Percentiles rank a stretch among this genome's conserved stretches.
These are phyloP conservation scores for Drosophila anceps DNA, from an alignment of 2,888 invertebrate species.

Conservation along the genomic window DNA sequence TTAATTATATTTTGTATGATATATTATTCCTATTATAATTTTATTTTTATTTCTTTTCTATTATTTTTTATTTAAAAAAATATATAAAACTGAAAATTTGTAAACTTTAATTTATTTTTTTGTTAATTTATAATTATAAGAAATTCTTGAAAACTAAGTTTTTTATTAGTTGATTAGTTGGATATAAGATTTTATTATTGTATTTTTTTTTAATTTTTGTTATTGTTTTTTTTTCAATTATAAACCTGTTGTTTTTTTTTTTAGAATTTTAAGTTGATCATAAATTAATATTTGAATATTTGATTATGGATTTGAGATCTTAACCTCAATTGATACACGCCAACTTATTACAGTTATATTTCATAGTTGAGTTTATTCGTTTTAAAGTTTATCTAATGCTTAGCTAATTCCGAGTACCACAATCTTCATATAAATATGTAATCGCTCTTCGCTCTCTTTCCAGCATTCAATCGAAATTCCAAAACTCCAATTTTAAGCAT, in stretches of 20 bases:
- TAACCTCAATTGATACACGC: neutral
- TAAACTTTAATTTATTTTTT: too few species aligned
- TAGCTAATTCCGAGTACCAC: neutral
- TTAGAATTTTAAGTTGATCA: neutral
- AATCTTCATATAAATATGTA: neutral
- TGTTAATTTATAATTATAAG: too few species aligned
- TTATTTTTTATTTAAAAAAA: too few species aligned
- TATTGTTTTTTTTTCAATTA: neutral
- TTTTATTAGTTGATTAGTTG: too few species aligned
- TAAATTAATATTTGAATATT: neutral
- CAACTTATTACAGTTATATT: neutral
- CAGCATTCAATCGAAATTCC: neutral
- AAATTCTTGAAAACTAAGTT: too few species aligned
- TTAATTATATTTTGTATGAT: too few species aligned
- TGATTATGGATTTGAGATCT: neutral
- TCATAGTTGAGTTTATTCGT: neutral
- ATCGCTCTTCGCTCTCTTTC: constrained; percentile 5
- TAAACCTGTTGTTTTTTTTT: neutral
- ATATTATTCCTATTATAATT: too few species aligned
- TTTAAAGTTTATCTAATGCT: neutral
- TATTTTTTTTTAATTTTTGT: too few species aligned
- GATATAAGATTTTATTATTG: too few species aligned
- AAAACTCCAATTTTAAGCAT: constrained; percentile 2
- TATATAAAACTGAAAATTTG: too few species aligned
- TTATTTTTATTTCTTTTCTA: too few species aligned